A percentile compares a stretch with the other conserved stretches of the same genome.
Evolutionary conservation across 2,113 vertebrate genomes (phyloP).

Genomic region (Laticauda laticaudata): DNA sequence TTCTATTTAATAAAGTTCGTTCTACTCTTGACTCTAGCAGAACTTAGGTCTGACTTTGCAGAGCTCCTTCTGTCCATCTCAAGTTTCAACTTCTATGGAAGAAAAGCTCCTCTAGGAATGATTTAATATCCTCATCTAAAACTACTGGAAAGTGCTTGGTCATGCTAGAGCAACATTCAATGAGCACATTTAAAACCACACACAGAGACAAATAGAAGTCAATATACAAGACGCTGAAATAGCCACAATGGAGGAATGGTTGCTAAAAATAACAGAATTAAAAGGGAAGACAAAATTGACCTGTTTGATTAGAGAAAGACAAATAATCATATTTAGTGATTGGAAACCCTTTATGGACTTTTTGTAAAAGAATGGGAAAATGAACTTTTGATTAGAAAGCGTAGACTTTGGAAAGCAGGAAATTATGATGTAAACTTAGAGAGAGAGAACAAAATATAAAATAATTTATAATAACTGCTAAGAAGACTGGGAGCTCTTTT

Average conservation of each 20-base stretch:
- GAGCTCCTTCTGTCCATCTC: constrained; percentile 5
- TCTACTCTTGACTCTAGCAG: background rate
- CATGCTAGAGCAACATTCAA: background rate
- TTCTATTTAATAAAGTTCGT: constrained; percentile 5
- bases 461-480: background rate
- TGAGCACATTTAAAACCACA: background rate
- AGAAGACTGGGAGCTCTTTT: background rate
- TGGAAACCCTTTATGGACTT: background rate
- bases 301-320: background rate
- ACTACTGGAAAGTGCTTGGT: background rate
- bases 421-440: background rate
- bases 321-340: background rate
- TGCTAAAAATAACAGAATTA: background rate
- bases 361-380: background rate
- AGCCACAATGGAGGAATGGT: background rate
- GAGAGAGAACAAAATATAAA: background rate
- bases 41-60: background rate
- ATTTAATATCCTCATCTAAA: background rate
- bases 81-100: background rate
- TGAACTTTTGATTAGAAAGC: background rate
- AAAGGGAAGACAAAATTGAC: background rate
- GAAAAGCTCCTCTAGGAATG: background rate
- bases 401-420: background rate
- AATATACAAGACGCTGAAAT: background rate
- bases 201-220: background rate